A percentile compares a stretch with the other conserved stretches of the same genome.
phyloP scores from a whole-genome alignment of 2,113 vertebrate species.

The Lepidothrix coronata region DNA sequence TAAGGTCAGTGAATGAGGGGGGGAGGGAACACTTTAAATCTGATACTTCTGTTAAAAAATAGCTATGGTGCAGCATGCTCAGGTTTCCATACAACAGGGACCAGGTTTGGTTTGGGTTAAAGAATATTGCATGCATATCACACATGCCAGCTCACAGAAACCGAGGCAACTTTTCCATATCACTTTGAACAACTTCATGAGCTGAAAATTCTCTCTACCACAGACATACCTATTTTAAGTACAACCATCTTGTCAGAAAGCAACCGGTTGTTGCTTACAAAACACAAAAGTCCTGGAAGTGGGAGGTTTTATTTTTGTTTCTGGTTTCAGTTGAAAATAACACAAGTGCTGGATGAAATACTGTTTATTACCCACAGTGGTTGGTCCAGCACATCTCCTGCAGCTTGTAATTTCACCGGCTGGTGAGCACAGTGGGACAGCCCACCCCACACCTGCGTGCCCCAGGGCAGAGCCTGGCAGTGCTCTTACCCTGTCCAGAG shows the following conservation, averaged over 20 bases:
- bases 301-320: constrained; percentile 46
- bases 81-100: neutral
- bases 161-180: neutral
- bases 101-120: neutral
- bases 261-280: constrained; percentile 13
- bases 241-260: neutral
- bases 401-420: neutral
- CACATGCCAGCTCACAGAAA: neutral
- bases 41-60: constrained; percentile 52
- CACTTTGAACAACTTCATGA: neutral
- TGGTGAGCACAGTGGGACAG: neutral
- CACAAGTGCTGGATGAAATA: neutral
- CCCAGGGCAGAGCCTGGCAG: neutral
- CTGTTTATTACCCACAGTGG: neutral
- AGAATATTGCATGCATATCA: neutral
- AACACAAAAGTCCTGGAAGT: constrained; percentile 9
- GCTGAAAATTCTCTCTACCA: constrained; percentile 5
- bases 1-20: neutral
- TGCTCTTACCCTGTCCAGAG: fast-evolving
- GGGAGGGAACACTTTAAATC: neutral
- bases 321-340: neutral
- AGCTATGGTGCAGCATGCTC: neutral
- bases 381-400: neutral
- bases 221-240: constrained; percentile 28
- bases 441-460: neutral